These are phyloP conservation scores for Lasioglossum zephyrum DNA, from an alignment of 2,888 invertebrate genomes.

Conservation along the genomic window DNA sequence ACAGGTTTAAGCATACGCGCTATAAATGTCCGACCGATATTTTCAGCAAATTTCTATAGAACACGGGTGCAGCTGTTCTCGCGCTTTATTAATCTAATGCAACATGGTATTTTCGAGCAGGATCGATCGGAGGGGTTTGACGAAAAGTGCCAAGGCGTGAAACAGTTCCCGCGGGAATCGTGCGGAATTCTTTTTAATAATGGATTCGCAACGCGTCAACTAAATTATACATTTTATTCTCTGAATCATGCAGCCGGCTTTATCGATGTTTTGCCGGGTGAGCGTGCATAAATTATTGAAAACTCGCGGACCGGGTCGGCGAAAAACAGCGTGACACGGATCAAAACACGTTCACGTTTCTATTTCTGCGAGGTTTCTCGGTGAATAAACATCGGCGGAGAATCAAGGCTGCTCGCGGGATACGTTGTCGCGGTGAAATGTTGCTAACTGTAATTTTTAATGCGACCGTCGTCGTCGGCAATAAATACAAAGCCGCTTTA, in stretches of 20 bases:
- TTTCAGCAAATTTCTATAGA: not conserved
- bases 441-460: slow-evolving; percentile 2
- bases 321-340: slow-evolving; percentile 22
- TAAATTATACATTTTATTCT: slow-evolving; percentile 2
- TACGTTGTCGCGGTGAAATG: not conserved
- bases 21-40: not conserved
- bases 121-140: not conserved
- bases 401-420: not conserved
- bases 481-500: slow-evolving; percentile 7
- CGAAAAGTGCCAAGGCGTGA: not conserved
- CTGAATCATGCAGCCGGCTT: not conserved
- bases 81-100: not conserved
- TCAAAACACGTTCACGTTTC: slow-evolving; percentile 24
- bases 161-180: not conserved
- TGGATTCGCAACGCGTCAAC: not conserved
- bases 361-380: slow-evolving; percentile 23
- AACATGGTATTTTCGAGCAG: not conserved
- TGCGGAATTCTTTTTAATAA: not conserved
- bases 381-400: slow-evolving; percentile 2
- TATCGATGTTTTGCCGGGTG: slow-evolving; percentile 11
- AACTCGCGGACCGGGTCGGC: not conserved
- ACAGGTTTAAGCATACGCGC: not conserved
- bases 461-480: not conserved
- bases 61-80: not conserved
- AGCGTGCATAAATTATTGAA: slow-evolving; percentile 15